Evolutionary conservation across 2,888 invertebrate species (phyloP), one percentile per base, ranked within the genome.

Genomic region (Agriopis aurantiaria): DNA sequence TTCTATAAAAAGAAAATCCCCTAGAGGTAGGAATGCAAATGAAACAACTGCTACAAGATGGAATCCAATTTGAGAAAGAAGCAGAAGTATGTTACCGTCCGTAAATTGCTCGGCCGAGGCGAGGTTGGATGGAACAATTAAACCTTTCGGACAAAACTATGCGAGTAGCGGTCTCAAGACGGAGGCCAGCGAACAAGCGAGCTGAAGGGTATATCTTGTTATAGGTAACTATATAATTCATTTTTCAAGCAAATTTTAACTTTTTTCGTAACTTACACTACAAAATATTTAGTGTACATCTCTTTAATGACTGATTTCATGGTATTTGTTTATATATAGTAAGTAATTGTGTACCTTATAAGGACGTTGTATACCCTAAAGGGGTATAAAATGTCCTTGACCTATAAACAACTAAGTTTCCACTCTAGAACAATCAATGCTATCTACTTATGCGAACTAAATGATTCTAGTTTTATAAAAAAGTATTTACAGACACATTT

Each of bases 121-220:
- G 64, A 74, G 75, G 72, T 71, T 71, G 71, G 78, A 77, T 80
- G 80, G 73, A 75, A 85, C 85, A 83, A 85, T 85, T 86, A 85
- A 85, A 84, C 82, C 81, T 79, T 82, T 76, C 76, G 84, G 79
- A 83, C 85, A 78, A 68, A 90, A 91, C 88, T 89, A 90, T 90
- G 88, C 83, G 85, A 83, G 82, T 76, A 46, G 52, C 79, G 80
- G 79, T 84, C 85, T 87, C 82, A 79, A 78, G 79, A 69, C 64
- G 76, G 68, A 67, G 80, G 86, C 86, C 70, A 81, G 11, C 41
- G 72, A 75, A 75, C 8, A 0, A 58, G 83, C 81, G 69, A 5
- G 0, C 8, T 23, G 5, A 49, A 53, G 6, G n/a, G 33, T 33
- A 48, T 10, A 1, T 14, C 11, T 46, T 46, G 17, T 23, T 23